phyloP scores from a whole-genome alignment of 2,797 vertebrate species.

The Pelochelys cantorii region DNA sequence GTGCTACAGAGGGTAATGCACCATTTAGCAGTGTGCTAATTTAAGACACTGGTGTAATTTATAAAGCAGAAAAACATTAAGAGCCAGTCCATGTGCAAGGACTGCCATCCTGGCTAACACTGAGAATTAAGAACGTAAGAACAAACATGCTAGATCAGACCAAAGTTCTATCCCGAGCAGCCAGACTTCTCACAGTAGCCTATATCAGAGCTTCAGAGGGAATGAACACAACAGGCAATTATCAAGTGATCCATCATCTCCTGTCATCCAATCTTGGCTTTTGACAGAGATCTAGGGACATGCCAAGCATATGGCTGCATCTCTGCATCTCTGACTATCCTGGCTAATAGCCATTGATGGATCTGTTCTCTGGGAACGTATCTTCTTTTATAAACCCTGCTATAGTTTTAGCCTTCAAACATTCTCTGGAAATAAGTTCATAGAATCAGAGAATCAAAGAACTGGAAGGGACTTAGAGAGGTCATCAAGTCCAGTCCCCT shows the following conservation, averaged over 20 bases:
- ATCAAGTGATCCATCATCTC: not conserved
- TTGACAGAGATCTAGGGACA: not conserved
- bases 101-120: not conserved
- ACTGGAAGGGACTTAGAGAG: no score
- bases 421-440: not conserved
- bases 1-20: not conserved
- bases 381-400: not conserved
- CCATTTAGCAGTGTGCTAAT: not conserved
- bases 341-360: not conserved
- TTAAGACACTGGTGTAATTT: not conserved
- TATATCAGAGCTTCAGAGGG: not conserved
- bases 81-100: not conserved
- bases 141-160: not conserved
- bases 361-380: not conserved
- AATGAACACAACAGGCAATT: not conserved
- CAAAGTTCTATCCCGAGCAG: not conserved
- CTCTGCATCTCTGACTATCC: not conserved
- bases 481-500: no score
- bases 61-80: not conserved
- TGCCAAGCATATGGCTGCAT: not conserved
- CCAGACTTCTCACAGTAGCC: not conserved
- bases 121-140: not conserved
- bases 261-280: not conserved
- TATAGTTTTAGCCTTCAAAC: not conserved
- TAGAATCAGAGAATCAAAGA: no score